Base-by-base conservation (phyloP, 2,888 invertebrate genomes). In the Diogma glabrata region DNA sequence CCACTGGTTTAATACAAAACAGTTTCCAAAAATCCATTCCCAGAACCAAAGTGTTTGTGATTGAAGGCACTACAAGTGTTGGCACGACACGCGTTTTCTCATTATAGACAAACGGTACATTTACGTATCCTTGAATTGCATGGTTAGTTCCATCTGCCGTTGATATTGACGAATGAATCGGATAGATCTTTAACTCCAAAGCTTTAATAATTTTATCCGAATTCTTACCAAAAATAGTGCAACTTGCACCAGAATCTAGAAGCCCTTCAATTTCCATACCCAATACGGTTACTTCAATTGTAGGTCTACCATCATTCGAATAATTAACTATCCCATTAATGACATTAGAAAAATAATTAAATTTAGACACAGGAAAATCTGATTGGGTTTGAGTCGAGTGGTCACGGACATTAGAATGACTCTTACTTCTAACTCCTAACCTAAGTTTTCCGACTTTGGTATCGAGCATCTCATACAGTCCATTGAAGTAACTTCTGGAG, bases 221-320 rank as follows among this genome's bases (percentile, higher is more conserved):
- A 46, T 10, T 23, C 22, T 46, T 46, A 5, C 22, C 46, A 22
- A 46, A 46, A 46, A 46, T 46, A n/a, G 46, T 20, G 16, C n/a
- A 23, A 24, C 23, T 46, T 14, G 22, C 20, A 3, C 46, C 46
- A 5, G 23, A 23, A n/a, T 46, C 22, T 4, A 22, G 17, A 12
- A 22, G 4, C 12, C n/a, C n/a, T n/a, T n/a, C n/a, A n/a, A n/a
- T n/a, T n/a, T n/a, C n/a, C n/a, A n/a, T n/a, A n/a, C n/a, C n/a
- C n/a, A n/a, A n/a, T n/a, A n/a, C n/a, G n/a, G n/a, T n/a, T n/a
- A n/a, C n/a, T n/a, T n/a, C n/a, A n/a, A 30, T 30, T 30, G 4
- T 5, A 30, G 9, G 30, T 14, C 9, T 30, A n/a, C 30, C 9
- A 30, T 26, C 30, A 30, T 12, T n/a, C 4, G 30, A 30, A 30